Base-by-base conservation (phyloP, 1,140 invertebrate genomes). In the Lepidurus apus region DNA sequence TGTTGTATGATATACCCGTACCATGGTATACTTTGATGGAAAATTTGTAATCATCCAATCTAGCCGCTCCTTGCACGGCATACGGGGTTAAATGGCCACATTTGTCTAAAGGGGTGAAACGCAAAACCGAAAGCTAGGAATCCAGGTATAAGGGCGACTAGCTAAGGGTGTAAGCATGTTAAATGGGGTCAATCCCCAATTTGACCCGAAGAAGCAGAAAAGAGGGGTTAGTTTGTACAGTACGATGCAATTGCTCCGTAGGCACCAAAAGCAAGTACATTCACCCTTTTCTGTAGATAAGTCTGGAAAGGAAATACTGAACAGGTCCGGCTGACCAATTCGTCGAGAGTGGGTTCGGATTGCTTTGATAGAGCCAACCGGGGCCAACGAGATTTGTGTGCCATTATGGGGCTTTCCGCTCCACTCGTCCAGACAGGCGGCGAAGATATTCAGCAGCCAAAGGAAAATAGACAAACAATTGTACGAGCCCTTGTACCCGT, bases 111-210 rank as follows among this genome's bases (percentile, higher is more conserved):
- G 53, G 53, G 21, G 53, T 65, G 6, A 13, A 13, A 9, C 53
- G 17, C 53, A 17, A 17, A 13, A 13, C 53, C 21, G n/a, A 65
- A 13, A 65, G 53, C 17, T n/a, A 65, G 21, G 21, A n/a, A 21
- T 17, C 21, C 53, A 65, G 53, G 53, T 65, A 65, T 65, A 65
- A 21, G 7, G 21, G 7, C 53, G 17, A 65, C 17, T 13, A n/a
- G 53, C 53, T 65, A 65, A 65, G 53, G 53, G 13, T 13, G 53
- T 65, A 65, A 65, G 53, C 53, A 65, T 65, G 17, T 21, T 65
- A 65, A 65, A 65, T 65, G 21, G 53, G 53, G 53, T 65, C 53
- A 65, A 65, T 65, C 53, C 53, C 53, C 53, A 13, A 65, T n/a
- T 65, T 65, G 17, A 65, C 17, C 53, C 53, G 53, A 21, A 9